Conservation (phyloP, 2,888 invertebrate species). For the Siphlonurus alternatus region DNA sequence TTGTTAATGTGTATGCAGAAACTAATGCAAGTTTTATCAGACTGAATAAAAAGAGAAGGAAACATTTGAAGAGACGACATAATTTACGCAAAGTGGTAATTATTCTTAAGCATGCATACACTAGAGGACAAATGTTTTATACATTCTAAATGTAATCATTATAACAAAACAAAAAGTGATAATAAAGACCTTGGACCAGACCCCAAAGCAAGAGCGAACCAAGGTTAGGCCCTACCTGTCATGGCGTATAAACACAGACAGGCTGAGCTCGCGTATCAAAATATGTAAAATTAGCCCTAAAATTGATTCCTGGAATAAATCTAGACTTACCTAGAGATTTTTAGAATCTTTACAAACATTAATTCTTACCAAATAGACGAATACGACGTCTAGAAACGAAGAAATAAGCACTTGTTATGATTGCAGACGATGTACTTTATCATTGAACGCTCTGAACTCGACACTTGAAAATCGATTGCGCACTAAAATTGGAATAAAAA, state of each 20-base stretch:
- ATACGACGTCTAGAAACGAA: background rate
- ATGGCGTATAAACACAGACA: no score
- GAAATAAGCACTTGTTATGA: background rate
- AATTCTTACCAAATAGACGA: background rate
- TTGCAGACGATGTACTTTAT: background rate
- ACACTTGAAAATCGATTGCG: background rate
- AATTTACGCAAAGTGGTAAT: no score
- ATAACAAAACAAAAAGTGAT: background rate
- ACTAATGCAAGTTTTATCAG: no score
- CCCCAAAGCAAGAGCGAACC: background rate
- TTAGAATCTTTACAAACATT: background rate
- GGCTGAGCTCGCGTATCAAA: no score
- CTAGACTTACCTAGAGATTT: background rate
- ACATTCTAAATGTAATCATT: background rate
- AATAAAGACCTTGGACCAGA: background rate
- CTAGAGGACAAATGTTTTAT: no score
- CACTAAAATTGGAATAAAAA: background rate
- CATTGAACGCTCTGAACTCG: background rate
- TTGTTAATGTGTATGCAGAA: no score
- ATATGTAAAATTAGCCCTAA: background rate
- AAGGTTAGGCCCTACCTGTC: background rate
- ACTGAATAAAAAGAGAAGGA: no score
- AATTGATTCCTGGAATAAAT: background rate
- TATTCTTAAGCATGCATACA: no score
- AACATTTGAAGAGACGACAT: no score